Base-by-base conservation (phyloP, 2,888 invertebrate genomes). In the Opisthograptis luteolata region DNA sequence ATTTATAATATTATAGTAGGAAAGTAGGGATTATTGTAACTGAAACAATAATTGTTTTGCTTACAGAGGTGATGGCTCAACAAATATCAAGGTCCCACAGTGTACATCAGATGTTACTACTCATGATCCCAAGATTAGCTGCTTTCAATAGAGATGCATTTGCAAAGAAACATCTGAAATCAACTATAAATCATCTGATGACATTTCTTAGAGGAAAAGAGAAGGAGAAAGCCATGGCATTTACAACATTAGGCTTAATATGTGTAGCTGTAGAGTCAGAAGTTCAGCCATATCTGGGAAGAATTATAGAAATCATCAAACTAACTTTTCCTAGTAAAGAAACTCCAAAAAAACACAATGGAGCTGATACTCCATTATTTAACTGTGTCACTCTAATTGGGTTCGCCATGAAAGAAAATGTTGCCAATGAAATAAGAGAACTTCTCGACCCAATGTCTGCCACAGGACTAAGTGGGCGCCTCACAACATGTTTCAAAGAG, bases 301-400 rank as follows among this genome's bases (percentile, higher is more conserved):
- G 94, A 70, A 96, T 98, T 34, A 96, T 98, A 94, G 96, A 96
- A 66, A 93, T 95, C 4, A 94, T 97, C 24, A 94, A 94, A 71
- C 77, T 92, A 24, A 93, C 95, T 2, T 83, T 98, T 36, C 97
- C 98, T 0, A 90, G 94, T 0, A 93, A 94, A 75, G 96, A 96
- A 58, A 93, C 94, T 0, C 92, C 95, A 0, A 97, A 96, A 73
- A 96, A 96, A 74, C 93, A 94, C 47, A 86, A 91, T 13, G 87
- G 92, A 0, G 91, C 95, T 17, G 98, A 99, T 71, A 96, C 97
- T 0, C 94, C 97, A 0, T 94, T 99, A 27, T 98, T 98, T 77
- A 95, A 96, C 44, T 99, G 99, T 82, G 95, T 99, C n/a, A 98
- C 98, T 8, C 92, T 99, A 58, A 84, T 99, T 30, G 96, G 97